Conservation (phyloP, 2,888 invertebrate genomes). For the Nomada lathburiana region DNA sequence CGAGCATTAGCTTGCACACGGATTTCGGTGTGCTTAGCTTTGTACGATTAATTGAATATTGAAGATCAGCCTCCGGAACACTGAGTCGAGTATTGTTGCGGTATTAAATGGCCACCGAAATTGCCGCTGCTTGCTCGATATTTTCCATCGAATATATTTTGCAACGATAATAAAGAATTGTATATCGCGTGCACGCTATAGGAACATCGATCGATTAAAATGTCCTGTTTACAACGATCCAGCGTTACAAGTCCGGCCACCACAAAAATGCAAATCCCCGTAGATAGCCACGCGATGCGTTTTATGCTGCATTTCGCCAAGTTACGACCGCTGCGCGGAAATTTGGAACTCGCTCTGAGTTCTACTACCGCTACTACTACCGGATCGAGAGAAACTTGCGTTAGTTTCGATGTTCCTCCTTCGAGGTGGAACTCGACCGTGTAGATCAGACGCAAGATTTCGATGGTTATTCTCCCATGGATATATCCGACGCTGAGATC, state of each 20-base stretch:
- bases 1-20: conserved; percentile 37
- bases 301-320: conserved; percentile 21
- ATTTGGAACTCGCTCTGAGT: conserved; percentile 13
- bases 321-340: conserved; percentile 13
- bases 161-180: background rate
- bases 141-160: background rate
- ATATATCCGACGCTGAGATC: conserved; percentile 2
- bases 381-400: background rate
- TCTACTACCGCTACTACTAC: conserved; percentile 6
- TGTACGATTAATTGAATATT: conserved; percentile 56
- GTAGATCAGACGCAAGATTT: conserved; percentile 15
- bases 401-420: background rate
- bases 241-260: background rate
- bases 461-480: background rate
- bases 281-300: background rate
- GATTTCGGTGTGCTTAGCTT: conserved; percentile 29
- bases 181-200: background rate
- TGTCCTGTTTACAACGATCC: conserved; percentile 4
- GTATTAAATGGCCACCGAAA: background rate
- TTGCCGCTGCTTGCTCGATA: background rate
- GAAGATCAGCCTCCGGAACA: background rate
- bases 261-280: background rate
- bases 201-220: background rate
- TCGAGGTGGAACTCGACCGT: conserved; percentile 7
- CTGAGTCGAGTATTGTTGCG: too few relatives aligned